phyloP scores from a whole-genome alignment of 2,888 invertebrate genomes.

The Trisateles emortualis region DNA sequence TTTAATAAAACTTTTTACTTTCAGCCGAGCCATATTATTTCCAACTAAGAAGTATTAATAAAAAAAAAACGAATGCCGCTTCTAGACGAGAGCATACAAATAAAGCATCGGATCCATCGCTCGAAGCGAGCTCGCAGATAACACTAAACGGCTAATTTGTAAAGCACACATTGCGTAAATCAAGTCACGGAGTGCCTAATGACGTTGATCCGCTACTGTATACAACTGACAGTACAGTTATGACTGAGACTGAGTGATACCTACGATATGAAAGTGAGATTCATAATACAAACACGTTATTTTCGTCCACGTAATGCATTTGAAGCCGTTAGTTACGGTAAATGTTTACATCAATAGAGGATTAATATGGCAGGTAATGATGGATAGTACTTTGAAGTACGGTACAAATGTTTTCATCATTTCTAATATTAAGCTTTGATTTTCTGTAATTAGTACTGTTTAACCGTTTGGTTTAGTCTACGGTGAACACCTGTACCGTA shows the following conservation, averaged over 20 bases:
- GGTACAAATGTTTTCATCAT: constrained; percentile 4
- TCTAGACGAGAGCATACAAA: constrained; percentile 52
- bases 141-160: constrained; percentile 81
- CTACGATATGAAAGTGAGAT: constrained; percentile 61
- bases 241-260: constrained; percentile 49
- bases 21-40: too few species aligned
- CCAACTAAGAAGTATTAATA: too few species aligned
- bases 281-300: constrained; percentile 46
- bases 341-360: constrained; percentile 24
- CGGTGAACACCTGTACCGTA: not conserved
- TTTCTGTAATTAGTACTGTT: constrained; percentile 8
- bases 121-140: constrained; percentile 67
- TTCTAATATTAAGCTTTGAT: constrained; percentile 1
- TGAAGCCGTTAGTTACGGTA: constrained; percentile 21
- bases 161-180: constrained; percentile 74
- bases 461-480: not conserved
- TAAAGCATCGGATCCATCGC: constrained; percentile 59
- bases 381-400: constrained; percentile 12
- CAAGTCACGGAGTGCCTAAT: constrained; percentile 67
- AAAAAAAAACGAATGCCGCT: constrained; percentile 30
- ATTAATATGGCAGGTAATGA: constrained; percentile 12
- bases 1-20: too few species aligned
- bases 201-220: constrained; percentile 64
- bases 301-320: constrained; percentile 42
- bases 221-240: constrained; percentile 57